A percentile compares a stretch with the other conserved stretches of the same genome.
Evolutionary conservation across 2,888 invertebrate genomes (phyloP).

Genomic region (Ommatoiulus sabulosus): DNA sequence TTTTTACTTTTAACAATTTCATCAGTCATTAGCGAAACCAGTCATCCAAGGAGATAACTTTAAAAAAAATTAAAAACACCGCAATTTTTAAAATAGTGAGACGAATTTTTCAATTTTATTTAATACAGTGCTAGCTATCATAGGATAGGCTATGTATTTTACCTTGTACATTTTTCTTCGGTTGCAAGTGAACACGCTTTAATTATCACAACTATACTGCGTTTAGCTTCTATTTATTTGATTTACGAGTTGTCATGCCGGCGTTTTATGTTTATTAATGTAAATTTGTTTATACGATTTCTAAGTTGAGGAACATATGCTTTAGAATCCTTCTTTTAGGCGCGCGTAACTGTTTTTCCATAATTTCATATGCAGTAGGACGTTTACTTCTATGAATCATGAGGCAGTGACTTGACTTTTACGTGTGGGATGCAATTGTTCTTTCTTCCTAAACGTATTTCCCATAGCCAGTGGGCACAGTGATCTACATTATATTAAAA

Average conservation of each 20-base stretch:
- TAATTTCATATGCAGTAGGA: background rate
- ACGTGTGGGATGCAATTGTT: conserved; percentile 10
- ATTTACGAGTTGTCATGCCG: background rate
- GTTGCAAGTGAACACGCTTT: no score
- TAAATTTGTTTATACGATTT: background rate
- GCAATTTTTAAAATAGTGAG: no score
- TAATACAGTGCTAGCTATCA: no score
- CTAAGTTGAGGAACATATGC: background rate
- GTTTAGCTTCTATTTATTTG: background rate
- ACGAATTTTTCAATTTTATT: no score
- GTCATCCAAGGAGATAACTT: no score
- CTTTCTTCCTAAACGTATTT: background rate
- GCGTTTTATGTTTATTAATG: conserved; percentile 8
- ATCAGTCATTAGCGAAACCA: no score
- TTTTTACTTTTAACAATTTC: no score
- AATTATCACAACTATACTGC: no score
- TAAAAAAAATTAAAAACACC: no score
- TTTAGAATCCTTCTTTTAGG: background rate
- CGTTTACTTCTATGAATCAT: conserved; percentile 31
- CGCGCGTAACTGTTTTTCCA: background rate
- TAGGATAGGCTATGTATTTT: no score
- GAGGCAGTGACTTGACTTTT: conserved; percentile 36
- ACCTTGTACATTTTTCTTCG: no score
- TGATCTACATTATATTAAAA: background rate
- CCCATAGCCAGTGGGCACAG: background rate